These are phyloP conservation scores for Enteromius fasciolatus DNA, from an alignment of 2,797 vertebrate genomes.

Conservation along the genomic window DNA sequence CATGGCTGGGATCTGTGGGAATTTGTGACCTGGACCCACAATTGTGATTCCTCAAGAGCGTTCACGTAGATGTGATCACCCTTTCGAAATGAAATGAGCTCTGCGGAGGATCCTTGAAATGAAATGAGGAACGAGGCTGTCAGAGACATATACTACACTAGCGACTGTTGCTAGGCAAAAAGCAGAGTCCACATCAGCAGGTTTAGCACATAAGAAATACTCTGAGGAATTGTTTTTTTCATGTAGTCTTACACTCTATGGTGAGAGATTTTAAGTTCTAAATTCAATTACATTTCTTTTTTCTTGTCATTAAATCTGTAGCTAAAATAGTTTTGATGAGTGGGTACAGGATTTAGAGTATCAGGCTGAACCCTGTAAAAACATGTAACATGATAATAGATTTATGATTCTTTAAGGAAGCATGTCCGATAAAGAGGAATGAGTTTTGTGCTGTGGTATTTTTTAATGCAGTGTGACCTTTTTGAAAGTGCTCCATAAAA, in stretches of 20 bases:
- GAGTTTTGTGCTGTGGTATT: background rate
- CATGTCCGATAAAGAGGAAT: background rate
- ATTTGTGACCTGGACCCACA: background rate
- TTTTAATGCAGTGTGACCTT: background rate
- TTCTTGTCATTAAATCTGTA: background rate
- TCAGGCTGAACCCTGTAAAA: background rate
- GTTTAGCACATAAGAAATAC: constrained; percentile 29
- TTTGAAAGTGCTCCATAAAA: background rate
- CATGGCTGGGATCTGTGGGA: constrained; percentile 4
- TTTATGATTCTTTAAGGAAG: background rate
- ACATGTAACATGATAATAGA: background rate
- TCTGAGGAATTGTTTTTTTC: background rate
- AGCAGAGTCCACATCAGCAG: constrained; percentile 50
- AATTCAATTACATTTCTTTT: background rate
- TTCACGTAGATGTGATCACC: background rate
- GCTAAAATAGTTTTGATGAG: background rate
- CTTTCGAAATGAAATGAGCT: constrained; percentile 17
- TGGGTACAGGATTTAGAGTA: background rate
- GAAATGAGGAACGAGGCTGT: constrained; percentile 28
- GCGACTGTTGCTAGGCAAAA: constrained; percentile 62
- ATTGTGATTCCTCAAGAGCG: background rate
- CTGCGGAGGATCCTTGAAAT: constrained; percentile 44
- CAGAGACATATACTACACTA: constrained; percentile 40
- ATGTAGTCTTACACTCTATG: background rate
- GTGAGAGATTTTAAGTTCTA: background rate